phyloP scores from a whole-genome alignment of 1,140 invertebrate genomes.

The Hormaphis cornu region DNA sequence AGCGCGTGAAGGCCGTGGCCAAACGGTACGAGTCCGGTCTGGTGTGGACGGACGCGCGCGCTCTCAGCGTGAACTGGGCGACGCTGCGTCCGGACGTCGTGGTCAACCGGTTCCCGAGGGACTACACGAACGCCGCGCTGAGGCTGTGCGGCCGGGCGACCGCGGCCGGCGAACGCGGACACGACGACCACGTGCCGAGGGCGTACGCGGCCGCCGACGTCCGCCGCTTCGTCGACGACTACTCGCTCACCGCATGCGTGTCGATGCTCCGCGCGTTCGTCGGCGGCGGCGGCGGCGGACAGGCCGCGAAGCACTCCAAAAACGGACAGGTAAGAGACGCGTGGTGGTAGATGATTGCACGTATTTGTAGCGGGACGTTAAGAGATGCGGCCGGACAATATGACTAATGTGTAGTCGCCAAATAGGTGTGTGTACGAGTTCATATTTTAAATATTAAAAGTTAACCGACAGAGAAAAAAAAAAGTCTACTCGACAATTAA shows the following conservation, averaged over 20 bases:
- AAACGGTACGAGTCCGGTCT: not conserved
- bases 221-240: not conserved
- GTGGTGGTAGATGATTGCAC: not conserved
- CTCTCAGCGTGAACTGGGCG: not conserved
- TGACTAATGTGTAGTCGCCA: not conserved
- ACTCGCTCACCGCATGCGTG: not conserved
- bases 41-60: not conserved
- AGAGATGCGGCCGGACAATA: not conserved
- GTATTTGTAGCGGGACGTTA: no score
- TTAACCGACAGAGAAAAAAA: no score
- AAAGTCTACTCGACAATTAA: no score
- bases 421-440: no score
- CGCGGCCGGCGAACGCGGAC: not conserved
- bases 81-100: not conserved
- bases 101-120: not conserved
- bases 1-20: not conserved
- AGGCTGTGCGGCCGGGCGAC: not conserved
- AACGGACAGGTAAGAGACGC: not conserved
- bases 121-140: not conserved
- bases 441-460: no score
- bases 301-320: not conserved
- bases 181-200: not conserved
- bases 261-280: not conserved
- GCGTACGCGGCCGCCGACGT: not conserved
- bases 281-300: not conserved